These are phyloP conservation scores for Anguilla japonica DNA, from an alignment of 2,113 vertebrate genomes.

Conservation along the genomic window DNA sequence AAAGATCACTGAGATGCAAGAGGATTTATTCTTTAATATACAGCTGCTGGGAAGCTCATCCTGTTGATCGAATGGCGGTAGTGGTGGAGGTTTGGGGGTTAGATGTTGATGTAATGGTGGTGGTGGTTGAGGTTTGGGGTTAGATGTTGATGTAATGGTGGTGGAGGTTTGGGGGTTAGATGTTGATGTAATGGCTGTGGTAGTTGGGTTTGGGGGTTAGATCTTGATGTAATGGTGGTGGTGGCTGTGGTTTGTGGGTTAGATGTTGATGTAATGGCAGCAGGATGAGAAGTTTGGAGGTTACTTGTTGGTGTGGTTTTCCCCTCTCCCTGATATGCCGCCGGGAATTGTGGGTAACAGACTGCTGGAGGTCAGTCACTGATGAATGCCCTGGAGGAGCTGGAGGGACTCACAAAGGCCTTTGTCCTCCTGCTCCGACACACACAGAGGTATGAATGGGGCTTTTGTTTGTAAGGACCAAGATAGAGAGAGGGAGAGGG, in stretches of 20 bases:
- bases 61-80: neutral
- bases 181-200: neutral
- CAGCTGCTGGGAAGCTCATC: no score
- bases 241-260: neutral
- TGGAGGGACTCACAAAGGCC: conserved; percentile 76
- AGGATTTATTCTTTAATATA: no score
- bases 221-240: neutral
- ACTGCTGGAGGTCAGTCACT: conserved; percentile 26
- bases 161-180: neutral
- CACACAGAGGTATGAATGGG: conserved; percentile 80
- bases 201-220: neutral
- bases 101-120: neutral
- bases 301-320: neutral
- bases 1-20: no score
- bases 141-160: neutral
- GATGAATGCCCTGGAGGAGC: conserved; percentile 59
- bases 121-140: neutral
- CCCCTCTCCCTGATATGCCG: neutral
- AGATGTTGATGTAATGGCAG: neutral
- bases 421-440: conserved; percentile 79
- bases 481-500: conserved; percentile 38
- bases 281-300: neutral
- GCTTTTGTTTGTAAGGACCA: conserved; percentile 84
- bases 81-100: neutral
- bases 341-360: conserved; percentile 55